Base-by-base conservation (phyloP, 2,113 vertebrate genomes). In the Chascanopsetta lugubris region DNA sequence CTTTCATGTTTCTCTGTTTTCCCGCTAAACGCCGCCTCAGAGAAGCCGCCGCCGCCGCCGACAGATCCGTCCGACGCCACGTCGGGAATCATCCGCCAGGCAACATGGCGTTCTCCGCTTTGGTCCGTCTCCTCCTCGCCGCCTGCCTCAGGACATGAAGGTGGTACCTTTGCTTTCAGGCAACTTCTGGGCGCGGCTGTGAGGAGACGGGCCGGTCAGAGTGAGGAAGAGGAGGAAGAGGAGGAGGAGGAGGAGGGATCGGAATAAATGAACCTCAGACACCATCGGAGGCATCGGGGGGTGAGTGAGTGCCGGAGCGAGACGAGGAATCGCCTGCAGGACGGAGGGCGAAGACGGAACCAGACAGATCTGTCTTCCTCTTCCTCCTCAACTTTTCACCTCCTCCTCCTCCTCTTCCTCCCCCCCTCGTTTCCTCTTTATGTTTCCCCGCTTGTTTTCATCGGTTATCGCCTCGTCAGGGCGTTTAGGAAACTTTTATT, bases 191-290 rank as follows among this genome's bases (percentile, higher is more conserved):
- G 18, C 18, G 5, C 18, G 42, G n/a, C 42, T 45, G 42, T 20
- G 18, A 45, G 42, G 18, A 60, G 85, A 84, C 75, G 70, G 61
- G 40, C 20, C 29, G 80, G 80, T 72, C 75, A 72, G 81, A 83
- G 11, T 2, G 27, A 62, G 54, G 59, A 54, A 70, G 57, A 25
- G 55, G 61, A 54, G 64, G 47, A 62, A 30, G 42, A 42, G 25
- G n/a, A n/a, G n/a, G n/a, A n/a, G n/a, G n/a, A n/a, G 64, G 9
- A 43, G 17, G 22, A 8, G 15, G 51, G 65, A 77, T 81, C 30
- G 32, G 8, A 75, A 82, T 80, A 88, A 87, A 85, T 71, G 75
- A 77, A 82, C 70, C 76, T 81, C 82, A 83, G 63, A 80, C 60
- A 43, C 57, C 22, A 15, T 36, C 29, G 45, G 75, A 46, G 43